phyloP scores from a whole-genome alignment of 2,888 invertebrate species.

The Eupsilia transversa region DNA sequence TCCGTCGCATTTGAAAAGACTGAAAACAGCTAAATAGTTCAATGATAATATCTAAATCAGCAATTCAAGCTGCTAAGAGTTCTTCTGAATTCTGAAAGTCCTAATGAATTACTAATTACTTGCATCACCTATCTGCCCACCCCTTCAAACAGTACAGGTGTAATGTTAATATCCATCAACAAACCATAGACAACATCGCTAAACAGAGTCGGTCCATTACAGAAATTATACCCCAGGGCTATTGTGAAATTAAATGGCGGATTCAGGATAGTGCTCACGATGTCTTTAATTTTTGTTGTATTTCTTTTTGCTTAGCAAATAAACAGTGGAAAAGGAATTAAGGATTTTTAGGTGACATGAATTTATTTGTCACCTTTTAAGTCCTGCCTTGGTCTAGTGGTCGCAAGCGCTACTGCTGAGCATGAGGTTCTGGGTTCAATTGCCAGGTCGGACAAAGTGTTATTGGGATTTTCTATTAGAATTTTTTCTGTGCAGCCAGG shows the following conservation, averaged over 20 bases:
- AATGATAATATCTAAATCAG: neutral
- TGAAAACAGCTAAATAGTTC: neutral
- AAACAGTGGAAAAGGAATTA: too few species aligned
- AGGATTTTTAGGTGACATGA: too few species aligned
- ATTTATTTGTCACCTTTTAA: too few species aligned
- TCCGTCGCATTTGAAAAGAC: neutral
- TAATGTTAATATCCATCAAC: constrained; percentile 2
- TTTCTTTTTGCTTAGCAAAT: neutral
- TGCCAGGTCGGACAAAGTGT: too few species aligned
- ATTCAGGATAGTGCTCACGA: neutral
- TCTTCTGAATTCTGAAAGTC: neutral
- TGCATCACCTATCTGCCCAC: neutral
- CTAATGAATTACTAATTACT: neutral
- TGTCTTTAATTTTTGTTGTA: constrained; percentile 7
- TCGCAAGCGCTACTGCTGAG: too few species aligned
- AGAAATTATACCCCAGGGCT: constrained; percentile 22
- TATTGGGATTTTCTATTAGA: too few species aligned
- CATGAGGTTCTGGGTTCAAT: too few species aligned
- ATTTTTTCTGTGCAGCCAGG: too few species aligned
- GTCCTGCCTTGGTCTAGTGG: too few species aligned
- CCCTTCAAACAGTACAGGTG: neutral
- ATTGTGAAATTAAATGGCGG: constrained; percentile 38
- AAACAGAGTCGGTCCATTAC: constrained; percentile 35
- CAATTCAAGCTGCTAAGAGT: neutral
- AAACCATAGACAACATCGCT: neutral